Percentiles rank a stretch among this genome's conserved stretches.
phyloP scores from a whole-genome alignment of 64 coral and sea anemone genomes.

The Montipora cactus region DNA sequence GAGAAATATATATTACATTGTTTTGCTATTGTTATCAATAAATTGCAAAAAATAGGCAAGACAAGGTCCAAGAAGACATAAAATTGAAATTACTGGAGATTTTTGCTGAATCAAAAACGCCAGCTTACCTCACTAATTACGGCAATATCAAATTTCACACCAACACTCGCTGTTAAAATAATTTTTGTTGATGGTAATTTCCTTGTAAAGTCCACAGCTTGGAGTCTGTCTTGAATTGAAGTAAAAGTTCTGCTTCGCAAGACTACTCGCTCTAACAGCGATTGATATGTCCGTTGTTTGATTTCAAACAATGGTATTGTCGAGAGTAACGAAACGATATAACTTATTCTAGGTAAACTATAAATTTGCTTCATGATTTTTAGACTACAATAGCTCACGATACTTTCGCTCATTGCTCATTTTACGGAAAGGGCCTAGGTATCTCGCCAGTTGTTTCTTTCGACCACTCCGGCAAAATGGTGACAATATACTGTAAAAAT shows the following conservation, averaged over 20 bases:
- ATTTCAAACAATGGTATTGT: conserved; percentile 24
- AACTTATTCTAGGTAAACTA: neutral
- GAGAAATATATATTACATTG: too few relatives aligned
- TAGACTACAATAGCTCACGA: neutral
- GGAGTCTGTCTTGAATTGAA: too few relatives aligned
- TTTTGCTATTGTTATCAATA: too few relatives aligned
- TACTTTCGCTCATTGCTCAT: neutral
- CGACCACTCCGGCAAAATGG: neutral
- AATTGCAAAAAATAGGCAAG: too few relatives aligned
- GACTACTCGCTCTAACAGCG: neutral
- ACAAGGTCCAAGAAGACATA: too few relatives aligned
- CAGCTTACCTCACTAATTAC: too few relatives aligned
- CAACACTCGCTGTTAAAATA: too few relatives aligned
- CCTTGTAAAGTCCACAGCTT: too few relatives aligned
- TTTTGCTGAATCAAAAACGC: too few relatives aligned
- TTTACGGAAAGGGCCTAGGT: neutral
- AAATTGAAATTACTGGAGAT: too few relatives aligned
- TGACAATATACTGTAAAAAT: neutral
- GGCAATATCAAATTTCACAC: too few relatives aligned
- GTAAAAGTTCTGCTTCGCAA: neutral
- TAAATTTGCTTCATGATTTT: neutral
- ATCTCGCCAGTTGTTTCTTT: neutral
- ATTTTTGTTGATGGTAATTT: too few relatives aligned
- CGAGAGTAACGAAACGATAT: neutral
- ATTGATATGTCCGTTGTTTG: neutral